Evolutionary conservation across 2,888 invertebrate species (phyloP), one percentile per base, ranked within the genome.

Genomic region (Noctua janthina): DNA sequence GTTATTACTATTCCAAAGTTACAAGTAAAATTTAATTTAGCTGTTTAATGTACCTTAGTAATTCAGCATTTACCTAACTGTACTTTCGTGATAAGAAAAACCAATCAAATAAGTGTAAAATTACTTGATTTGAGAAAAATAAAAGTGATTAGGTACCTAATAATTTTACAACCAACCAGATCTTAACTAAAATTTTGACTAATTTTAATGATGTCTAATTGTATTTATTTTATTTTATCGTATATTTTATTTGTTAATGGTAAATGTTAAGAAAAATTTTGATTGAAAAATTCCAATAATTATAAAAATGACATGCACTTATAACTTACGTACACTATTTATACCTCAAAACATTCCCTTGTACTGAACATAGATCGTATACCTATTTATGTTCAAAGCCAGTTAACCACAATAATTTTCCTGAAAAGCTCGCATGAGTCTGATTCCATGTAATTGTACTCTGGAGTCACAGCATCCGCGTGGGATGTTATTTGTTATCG

Each of bases 401-500:
- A 51, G 56, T 29, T 39, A 39, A 51, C 69, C 6, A 72, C 54
- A 70, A 76, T 67, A n/a, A 83, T 74, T 74, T 76, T 71, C 17
- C 8, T 20, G 1, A 10, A 77, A 77, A 68, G 35, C 74, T 43
- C 23, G 56, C 49, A 43, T 43, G 43, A 66, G 15, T 39, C 13
- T 74, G 59, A 74, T 13, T 82, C 64, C 29, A 46, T 71, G 79
- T 82, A 83, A 74, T 79, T 83, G 51, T 74, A 81, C 67, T 64
- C 67, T 56, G 56, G 70, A 84, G 68, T 72, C 67, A 29, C 56
- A 73, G 69, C 56, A 71, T 74, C 39, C 54, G 54, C 51, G 51
- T 76, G 64, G 73, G 20, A 49, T 75, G 74, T 82, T 79, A 82
- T 86, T 86, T 86, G 76, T 54, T 77, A 77, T 72, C 39, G 68